These are phyloP conservation scores for Aphidius colemani DNA, from an alignment of 2,888 invertebrate genomes.

Conservation along the genomic window DNA sequence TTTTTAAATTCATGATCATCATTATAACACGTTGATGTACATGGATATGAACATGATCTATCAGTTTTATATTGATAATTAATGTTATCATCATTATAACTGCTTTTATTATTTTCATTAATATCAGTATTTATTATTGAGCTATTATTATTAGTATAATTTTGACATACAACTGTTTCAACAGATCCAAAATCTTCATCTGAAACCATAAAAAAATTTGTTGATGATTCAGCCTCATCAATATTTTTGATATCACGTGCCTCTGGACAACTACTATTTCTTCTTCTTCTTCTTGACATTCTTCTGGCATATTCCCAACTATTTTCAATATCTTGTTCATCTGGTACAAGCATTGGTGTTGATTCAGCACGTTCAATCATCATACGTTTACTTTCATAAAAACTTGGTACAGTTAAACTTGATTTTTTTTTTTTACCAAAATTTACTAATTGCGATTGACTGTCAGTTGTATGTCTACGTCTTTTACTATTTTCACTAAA, in stretches of 20 bases:
- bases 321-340: conserved; percentile 41
- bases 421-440: conserved; percentile 36
- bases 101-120: conserved; percentile 2
- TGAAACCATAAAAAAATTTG: conserved; percentile 43
- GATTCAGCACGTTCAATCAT: conserved; percentile 52
- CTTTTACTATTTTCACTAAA: conserved; percentile 33
- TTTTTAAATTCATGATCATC: conserved; percentile 39
- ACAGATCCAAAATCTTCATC: conserved; percentile 56
- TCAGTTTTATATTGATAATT: conserved; percentile 17
- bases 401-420: conserved; percentile 37
- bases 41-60: conserved; percentile 33
- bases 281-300: conserved; percentile 41
- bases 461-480: conserved; percentile 25
- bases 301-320: conserved; percentile 37
- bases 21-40: conserved; percentile 21
- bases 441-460: conserved; percentile 23
- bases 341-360: conserved; percentile 50
- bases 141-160: conserved; percentile 34
- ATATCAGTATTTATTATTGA: conserved; percentile 1
- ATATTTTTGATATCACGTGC: conserved; percentile 35
- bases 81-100: conserved; percentile 12
- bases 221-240: conserved; percentile 28
- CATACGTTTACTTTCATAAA: conserved; percentile 42
- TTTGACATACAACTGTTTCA: conserved; percentile 52
- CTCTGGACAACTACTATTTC: conserved; percentile 52